Conservation (phyloP, 2,888 invertebrate species). For the Anagyrus pseudococci region DNA sequence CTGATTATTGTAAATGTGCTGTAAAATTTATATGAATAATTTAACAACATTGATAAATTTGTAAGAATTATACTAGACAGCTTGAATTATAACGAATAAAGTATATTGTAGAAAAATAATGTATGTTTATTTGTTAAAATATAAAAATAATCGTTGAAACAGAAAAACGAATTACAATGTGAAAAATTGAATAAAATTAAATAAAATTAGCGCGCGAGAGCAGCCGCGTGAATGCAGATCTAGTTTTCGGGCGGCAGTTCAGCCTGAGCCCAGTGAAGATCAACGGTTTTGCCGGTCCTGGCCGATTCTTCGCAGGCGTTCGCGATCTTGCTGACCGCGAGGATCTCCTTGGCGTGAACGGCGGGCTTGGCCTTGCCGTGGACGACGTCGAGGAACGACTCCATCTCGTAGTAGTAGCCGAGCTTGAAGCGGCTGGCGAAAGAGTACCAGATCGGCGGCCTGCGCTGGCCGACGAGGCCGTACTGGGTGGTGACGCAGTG, state of each 20-base stretch:
- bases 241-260: constrained; percentile 54
- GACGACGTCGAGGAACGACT: constrained; percentile 69
- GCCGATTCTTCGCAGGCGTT: constrained; percentile 67
- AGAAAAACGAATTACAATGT: too few species aligned
- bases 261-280: constrained; percentile 65
- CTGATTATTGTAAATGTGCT: too few species aligned
- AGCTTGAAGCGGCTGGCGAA: constrained; percentile 68
- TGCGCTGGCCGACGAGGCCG: constrained; percentile 60
- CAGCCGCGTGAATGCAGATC: background rate
- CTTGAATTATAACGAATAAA: too few species aligned
- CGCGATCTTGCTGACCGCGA: constrained; percentile 68
- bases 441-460: constrained; percentile 68
- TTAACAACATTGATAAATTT: too few species aligned
- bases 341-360: constrained; percentile 64
- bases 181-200: too few species aligned
- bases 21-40: too few species aligned
- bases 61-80: too few species aligned
- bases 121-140: background rate
- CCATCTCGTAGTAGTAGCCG: constrained; percentile 66
- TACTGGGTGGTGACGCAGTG: constrained; percentile 61
- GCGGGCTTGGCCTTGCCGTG: constrained; percentile 61
- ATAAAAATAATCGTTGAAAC: too few species aligned
- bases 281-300: constrained; percentile 64
- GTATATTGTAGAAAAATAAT: too few species aligned
- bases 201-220: too few species aligned